phyloP scores from a whole-genome alignment of 1,140 invertebrate genomes.

The Bradysia coprophila region DNA sequence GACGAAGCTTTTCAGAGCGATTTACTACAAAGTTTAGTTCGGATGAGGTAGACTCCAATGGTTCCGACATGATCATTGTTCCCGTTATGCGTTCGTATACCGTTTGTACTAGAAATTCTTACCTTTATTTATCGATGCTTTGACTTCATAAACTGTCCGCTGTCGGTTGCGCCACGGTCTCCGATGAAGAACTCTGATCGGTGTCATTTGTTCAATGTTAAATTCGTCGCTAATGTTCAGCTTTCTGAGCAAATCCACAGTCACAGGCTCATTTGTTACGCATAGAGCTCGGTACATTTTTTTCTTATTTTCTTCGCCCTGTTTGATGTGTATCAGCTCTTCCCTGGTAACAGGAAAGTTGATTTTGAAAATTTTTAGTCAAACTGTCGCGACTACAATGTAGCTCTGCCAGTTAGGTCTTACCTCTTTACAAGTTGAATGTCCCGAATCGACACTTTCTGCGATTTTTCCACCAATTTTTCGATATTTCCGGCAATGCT shows the following conservation, averaged over 20 bases:
- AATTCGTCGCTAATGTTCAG: constrained; percentile 32
- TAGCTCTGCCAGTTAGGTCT: constrained; percentile 6
- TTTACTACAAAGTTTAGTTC: too few species aligned
- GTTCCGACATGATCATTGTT: too few species aligned
- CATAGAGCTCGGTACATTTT: constrained; percentile 74
- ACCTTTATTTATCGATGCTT: constrained; percentile 26
- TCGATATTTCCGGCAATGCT: constrained; percentile 27
- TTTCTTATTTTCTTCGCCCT: constrained; percentile 68
- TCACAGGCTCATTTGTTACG: constrained; percentile 24
- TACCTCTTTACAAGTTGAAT: constrained; percentile 45
- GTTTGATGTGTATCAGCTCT: constrained; percentile 53
- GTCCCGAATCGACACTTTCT: constrained; percentile 39
- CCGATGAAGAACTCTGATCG: constrained; percentile 68
- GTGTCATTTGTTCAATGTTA: constrained; percentile 53
- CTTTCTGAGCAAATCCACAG: constrained; percentile 29
- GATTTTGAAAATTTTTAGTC: constrained; percentile 3
- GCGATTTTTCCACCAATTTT: constrained; percentile 35
- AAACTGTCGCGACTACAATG: background rate
- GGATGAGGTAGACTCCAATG: too few species aligned
- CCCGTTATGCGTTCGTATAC: too few species aligned
- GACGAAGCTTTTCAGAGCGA: too few species aligned
- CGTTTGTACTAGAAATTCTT: too few species aligned
- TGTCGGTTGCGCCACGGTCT: constrained; percentile 45
- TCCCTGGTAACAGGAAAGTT: constrained; percentile 29
- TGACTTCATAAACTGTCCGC: constrained; percentile 41